These are phyloP conservation scores for Aplochiton taeniatus DNA, from an alignment of 2,797 vertebrate species.

Conservation along the genomic window DNA sequence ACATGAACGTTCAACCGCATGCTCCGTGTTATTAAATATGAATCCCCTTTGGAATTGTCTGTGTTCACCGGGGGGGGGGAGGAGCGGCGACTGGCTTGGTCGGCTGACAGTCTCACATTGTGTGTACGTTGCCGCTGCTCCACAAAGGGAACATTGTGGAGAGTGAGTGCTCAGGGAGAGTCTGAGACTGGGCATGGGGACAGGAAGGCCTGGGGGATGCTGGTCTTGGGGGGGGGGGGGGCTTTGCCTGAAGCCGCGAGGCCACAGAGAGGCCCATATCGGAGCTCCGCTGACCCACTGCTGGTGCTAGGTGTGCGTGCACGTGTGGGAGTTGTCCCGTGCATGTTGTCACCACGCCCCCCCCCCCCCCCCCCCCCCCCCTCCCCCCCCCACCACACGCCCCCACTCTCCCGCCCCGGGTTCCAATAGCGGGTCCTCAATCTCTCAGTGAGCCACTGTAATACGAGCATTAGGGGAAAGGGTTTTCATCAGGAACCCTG, in stretches of 20 bases:
- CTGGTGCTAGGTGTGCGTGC: constrained; percentile 24
- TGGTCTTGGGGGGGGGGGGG: constrained; percentile 42
- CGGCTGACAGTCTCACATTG: too few species aligned
- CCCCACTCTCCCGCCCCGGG: not conserved
- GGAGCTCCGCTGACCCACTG: constrained; percentile 1
- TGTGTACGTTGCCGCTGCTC: too few species aligned
- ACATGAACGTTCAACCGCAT: too few species aligned
- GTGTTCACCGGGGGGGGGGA: too few species aligned
- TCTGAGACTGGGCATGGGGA: constrained; percentile 63
- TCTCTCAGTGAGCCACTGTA: constrained; percentile 27
- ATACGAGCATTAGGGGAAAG: constrained; percentile 39
- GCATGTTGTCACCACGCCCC: constrained; percentile 22
- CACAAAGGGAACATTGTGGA: constrained; percentile 75
- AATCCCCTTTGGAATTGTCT: too few species aligned
- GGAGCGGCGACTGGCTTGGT: too few species aligned
- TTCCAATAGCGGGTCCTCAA: constrained; percentile 16
- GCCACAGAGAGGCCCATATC: not conserved
- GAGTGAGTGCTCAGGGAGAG: constrained; percentile 56
- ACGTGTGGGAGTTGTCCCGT: constrained; percentile 43
- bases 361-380: constrained; percentile 7
- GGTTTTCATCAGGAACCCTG: constrained; percentile 39
- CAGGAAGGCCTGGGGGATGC: constrained; percentile 48
- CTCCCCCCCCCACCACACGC: constrained; percentile 19
- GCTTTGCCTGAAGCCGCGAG: constrained; percentile 28
- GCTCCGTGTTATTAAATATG: too few species aligned